Percentiles rank a stretch among this genome's conserved stretches.
Conservation (phyloP, 2,888 invertebrate genomes). For the Amphipoea oculea region DNA sequence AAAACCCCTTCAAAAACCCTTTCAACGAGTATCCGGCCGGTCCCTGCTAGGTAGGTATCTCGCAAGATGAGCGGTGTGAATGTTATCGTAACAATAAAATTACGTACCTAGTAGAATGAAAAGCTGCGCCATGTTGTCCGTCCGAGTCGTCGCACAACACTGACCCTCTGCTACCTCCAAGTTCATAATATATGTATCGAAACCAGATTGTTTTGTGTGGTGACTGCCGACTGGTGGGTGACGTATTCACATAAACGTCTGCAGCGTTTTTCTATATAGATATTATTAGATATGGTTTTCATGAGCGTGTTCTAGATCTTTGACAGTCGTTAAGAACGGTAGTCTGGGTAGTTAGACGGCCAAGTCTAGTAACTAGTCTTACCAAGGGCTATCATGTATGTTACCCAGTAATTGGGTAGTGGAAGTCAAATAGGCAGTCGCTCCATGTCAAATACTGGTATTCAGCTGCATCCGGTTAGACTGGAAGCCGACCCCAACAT, state of each 20-base stretch:
- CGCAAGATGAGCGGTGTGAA: conserved; percentile 8
- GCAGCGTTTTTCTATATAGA: background rate
- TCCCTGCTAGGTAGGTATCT: background rate
- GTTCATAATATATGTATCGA: conserved; percentile 26
- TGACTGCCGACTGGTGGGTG: background rate
- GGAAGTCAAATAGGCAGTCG: background rate
- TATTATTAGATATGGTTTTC: background rate
- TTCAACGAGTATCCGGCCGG: too few relatives aligned
- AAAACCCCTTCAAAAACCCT: too few relatives aligned
- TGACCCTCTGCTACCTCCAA: conserved; percentile 19
- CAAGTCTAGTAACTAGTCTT: background rate
- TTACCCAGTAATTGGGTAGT: background rate
- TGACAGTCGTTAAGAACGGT: background rate
- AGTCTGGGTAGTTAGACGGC: too few relatives aligned
- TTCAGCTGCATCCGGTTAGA: background rate
- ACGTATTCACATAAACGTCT: conserved; percentile 6
- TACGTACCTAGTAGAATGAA: conserved; percentile 49
- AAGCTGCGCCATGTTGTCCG: conserved; percentile 55
- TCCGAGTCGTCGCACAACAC: conserved; percentile 30
- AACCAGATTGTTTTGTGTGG: conserved; percentile 37
- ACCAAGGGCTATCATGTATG: background rate
- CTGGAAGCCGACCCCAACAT: background rate
- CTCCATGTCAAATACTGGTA: too few relatives aligned
- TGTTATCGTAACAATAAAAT: conserved; percentile 30
- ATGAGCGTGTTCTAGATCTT: background rate